A percentile compares a stretch with the other conserved stretches of the same genome.
Evolutionary conservation across 2,797 vertebrate genomes (phyloP).

Genomic region (Tenualosa thibaudeaui): DNA sequence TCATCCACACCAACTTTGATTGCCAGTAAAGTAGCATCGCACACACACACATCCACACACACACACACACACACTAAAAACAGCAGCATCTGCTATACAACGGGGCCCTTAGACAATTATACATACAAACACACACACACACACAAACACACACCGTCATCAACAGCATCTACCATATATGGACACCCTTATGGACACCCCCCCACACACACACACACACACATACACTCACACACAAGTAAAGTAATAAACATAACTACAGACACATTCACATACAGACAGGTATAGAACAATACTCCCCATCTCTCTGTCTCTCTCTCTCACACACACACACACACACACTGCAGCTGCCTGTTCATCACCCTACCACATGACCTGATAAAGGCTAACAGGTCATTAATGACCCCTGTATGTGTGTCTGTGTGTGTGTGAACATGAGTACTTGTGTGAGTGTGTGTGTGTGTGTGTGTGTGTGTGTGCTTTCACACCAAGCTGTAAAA

Average conservation of each 20-base stretch:
- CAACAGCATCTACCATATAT: neutral
- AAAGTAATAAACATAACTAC: neutral
- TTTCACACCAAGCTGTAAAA: no score
- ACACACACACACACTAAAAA: neutral
- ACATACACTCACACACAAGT: neutral
- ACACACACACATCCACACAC: neutral
- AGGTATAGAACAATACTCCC: neutral
- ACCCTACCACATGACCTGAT: constrained; percentile 45
- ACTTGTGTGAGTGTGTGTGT: neutral
- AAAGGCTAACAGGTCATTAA: constrained; percentile 44
- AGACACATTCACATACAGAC: neutral
- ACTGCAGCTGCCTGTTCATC: constrained; percentile 39
- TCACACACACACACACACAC: neutral
- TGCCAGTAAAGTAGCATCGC: neutral
- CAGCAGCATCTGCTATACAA: neutral
- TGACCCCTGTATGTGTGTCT: constrained; percentile 47
- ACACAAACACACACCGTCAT: neutral
- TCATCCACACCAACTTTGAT: no score
- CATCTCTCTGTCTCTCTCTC: neutral
- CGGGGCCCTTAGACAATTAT: neutral
- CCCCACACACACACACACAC: neutral
- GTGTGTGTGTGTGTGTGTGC: constrained; percentile 5
- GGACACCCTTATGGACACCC: neutral
- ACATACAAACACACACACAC: neutral
- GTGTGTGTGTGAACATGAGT: neutral